Conservation (phyloP, 2,888 invertebrate genomes). For the Caenorhabditis zanzibari region DNA sequence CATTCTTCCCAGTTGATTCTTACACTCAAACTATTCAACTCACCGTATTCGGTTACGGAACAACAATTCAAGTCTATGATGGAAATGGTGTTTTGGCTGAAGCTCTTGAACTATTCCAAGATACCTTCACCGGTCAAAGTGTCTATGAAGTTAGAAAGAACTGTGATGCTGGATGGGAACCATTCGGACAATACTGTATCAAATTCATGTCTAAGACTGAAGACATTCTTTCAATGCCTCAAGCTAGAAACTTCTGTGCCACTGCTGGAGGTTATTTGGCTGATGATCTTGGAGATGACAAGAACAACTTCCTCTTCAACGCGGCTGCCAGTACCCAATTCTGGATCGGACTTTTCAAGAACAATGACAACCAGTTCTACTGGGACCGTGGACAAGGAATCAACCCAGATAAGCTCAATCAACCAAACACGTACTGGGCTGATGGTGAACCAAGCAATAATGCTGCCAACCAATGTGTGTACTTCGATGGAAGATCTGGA, state of each 20-base stretch:
- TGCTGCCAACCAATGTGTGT: conserved; percentile 66
- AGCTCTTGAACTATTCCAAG: conserved; percentile 63
- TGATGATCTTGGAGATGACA: conserved; percentile 73
- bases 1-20: conserved; percentile 75
- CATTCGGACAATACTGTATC: conserved; percentile 71
- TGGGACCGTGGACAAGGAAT: conserved; percentile 70
- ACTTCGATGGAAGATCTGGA: conserved; percentile 47
- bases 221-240: conserved; percentile 55
- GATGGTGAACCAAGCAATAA: conserved; percentile 60
- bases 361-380: conserved; percentile 50
- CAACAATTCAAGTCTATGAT: conserved; percentile 54
- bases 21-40: conserved; percentile 74
- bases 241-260: conserved; percentile 70
- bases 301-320: conserved; percentile 67
- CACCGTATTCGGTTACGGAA: conserved; percentile 65
- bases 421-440: conserved; percentile 63
- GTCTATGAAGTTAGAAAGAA: conserved; percentile 69
- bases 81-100: conserved; percentile 59
- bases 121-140: conserved; percentile 62
- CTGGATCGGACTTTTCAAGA: conserved; percentile 71
- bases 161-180: conserved; percentile 73
- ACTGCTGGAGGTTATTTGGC: conserved; percentile 72
- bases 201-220: conserved; percentile 50
- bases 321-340: conserved; percentile 58
- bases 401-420: conserved; percentile 50